phyloP scores from a whole-genome alignment of 2,888 invertebrate species.

The Embidobia sp. region DNA sequence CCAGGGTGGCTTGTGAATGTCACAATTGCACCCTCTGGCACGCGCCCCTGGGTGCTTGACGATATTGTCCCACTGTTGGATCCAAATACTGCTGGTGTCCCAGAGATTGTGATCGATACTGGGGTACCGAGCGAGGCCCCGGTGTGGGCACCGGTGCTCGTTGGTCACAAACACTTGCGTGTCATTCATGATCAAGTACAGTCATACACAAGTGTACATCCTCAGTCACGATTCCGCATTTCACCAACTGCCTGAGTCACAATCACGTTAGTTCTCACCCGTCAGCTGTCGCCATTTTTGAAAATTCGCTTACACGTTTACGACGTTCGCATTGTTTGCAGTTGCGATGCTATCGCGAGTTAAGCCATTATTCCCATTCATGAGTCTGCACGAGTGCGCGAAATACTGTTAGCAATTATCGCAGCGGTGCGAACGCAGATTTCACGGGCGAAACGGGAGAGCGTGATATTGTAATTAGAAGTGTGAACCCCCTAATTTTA shows the following conservation, averaged over 20 bases:
- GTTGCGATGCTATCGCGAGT: conserved; percentile 10
- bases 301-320: conserved; percentile 17
- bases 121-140: conserved; percentile 78
- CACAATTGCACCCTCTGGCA: conserved; percentile 81
- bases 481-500: conserved; percentile 2
- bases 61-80: conserved; percentile 83
- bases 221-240: conserved; percentile 3
- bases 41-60: conserved; percentile 82
- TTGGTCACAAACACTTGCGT: conserved; percentile 69
- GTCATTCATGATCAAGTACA: conserved; percentile 70
- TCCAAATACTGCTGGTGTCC: conserved; percentile 83
- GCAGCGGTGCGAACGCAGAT: conserved; percentile 12
- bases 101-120: conserved; percentile 80
- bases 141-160: conserved; percentile 76
- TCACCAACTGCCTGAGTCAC: conserved; percentile 12
- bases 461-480: conserved; percentile 1
- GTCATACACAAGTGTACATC: background rate
- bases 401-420: conserved; percentile 41
- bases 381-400: conserved; percentile 16
- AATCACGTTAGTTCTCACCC: conserved; percentile 5
- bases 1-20: conserved; percentile 80
- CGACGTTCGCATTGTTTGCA: conserved; percentile 30
- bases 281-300: background rate
- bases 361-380: conserved; percentile 34
- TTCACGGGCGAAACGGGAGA: background rate